phyloP scores from a whole-genome alignment of 64 coral and sea anemone species.

The Catalaphyllia jardinei region DNA sequence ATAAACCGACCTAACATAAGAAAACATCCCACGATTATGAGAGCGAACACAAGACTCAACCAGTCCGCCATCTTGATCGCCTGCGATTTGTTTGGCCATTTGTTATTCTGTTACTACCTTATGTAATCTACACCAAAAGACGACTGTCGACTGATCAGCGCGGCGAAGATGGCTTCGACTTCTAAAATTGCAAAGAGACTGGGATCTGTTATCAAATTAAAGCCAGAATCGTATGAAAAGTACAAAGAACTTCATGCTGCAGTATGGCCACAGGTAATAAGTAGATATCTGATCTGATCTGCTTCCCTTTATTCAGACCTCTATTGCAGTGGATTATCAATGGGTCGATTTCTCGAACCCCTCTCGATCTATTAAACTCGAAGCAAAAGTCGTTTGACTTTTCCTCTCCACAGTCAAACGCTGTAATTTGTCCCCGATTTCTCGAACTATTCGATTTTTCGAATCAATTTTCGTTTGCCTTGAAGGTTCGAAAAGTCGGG shows the following conservation, averaged over 20 bases:
- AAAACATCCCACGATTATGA: slow-evolving; percentile 64
- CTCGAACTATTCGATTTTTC: neutral
- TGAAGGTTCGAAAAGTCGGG: no score
- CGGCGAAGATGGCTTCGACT: slow-evolving; percentile 27
- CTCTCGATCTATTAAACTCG: no score
- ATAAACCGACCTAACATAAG: slow-evolving; percentile 71
- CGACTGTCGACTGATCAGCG: no score
- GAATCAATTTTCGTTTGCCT: no score
- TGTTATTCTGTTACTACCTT: neutral
- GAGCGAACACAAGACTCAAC: slow-evolving; percentile 43
- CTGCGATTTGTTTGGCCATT: no score
- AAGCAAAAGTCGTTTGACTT: no score
- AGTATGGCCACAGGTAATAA: slow-evolving; percentile 81
- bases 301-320: neutral
- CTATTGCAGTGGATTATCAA: no score
- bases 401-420: neutral
- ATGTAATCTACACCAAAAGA: neutral
- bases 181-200: slow-evolving; percentile 73
- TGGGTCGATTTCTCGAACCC: no score
- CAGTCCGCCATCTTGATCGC: slow-evolving; percentile 80
- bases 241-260: slow-evolving; percentile 92
- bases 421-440: no score
- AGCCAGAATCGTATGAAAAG: slow-evolving; percentile 75
- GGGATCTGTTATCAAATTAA: slow-evolving; percentile 89
- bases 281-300: no score